Evolutionary conservation across 2,797 vertebrate genomes (phyloP).

Genomic region (Chaetophractus vellerosus): DNA sequence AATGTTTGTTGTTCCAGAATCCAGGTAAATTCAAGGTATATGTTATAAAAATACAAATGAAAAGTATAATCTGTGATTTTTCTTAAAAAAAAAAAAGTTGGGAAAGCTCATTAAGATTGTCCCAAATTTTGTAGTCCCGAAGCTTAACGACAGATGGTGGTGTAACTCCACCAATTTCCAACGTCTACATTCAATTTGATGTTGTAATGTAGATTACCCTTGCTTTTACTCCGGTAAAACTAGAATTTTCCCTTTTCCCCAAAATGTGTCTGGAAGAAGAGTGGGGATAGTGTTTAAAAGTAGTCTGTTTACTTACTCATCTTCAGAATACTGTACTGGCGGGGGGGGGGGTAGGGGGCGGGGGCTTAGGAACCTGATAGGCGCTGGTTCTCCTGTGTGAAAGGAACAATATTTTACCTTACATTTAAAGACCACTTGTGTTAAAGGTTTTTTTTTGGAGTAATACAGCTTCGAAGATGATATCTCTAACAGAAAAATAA

Average conservation of each 20-base stretch:
- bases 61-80: not conserved
- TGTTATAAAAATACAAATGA: not conserved
- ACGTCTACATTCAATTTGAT: constrained; percentile 80
- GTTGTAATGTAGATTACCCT: constrained; percentile 82
- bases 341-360: constrained; percentile 60
- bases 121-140: constrained; percentile 90
- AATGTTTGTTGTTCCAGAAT: not conserved
- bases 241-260: constrained; percentile 80
- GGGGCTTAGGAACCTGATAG: constrained; percentile 71
- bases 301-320: constrained; percentile 68
- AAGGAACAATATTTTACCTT: constrained; percentile 78
- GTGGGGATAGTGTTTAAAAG: constrained; percentile 55
- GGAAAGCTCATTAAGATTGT: constrained; percentile 86
- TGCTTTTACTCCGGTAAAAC: constrained; percentile 86
- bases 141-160: constrained; percentile 93
- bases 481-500: constrained; percentile 75
- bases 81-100: constrained; percentile 64
- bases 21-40: not conserved
- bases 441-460: constrained; percentile 80
- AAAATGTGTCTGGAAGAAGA: constrained; percentile 56
- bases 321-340: constrained; percentile 77
- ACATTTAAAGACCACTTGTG: constrained; percentile 83
- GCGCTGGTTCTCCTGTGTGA: constrained; percentile 59
- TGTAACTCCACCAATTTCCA: constrained; percentile 91
- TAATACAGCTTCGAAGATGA: constrained; percentile 75